Base-by-base conservation (phyloP, 2,113 vertebrate species). In the Gallinago jamesoni region DNA sequence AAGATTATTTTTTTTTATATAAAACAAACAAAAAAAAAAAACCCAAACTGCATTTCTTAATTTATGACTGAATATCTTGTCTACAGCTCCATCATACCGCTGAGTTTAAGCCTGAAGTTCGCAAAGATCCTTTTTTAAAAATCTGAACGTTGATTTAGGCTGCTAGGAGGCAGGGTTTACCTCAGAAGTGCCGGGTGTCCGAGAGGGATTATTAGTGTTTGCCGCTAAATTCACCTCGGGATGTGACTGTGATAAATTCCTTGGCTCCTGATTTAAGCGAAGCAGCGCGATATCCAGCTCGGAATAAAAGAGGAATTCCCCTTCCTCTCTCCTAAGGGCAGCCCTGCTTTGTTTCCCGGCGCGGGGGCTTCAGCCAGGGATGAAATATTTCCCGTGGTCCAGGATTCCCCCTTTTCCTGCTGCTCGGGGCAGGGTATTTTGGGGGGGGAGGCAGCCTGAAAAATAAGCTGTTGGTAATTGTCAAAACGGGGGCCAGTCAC, bases 161-260 rank as follows among this genome's bases (percentile, higher is more conserved):
- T 96, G 96, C 84, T 87, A 94, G 97, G 93, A 94, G 92, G 73
- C 72, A 95, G 67, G 97, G 87, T 97, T 98, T 97, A 93, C 75
- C 96, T 98, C 95, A 97, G 97, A 98, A 98, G 93, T 96, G 94
- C 72, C 63, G 88, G 94, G 92, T 97, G 95, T 96, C 80, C 94
- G 87, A 93, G 89, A 96, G 88, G 97, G 97, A 84, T 97, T 97
- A 96, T 93, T 96, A 97, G 95, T 97, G 94, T 98, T 99, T 98
- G 96, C 92, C 90, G 93, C 95, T 47, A 91, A 91, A 97, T 98
- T 97, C 98, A 89, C 96, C 95, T 96, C 96, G 97, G 91, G 90
- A 96, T 97, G 93, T 84, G 91, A 88, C 87, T 76, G 86, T 88
- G 96, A 97, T 96, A 86, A 97, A 97, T 97, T 97, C 97, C 94